These are phyloP conservation scores for Sarcophaga subvicina DNA, from an alignment of 2,888 invertebrate genomes.

Conservation along the genomic window DNA sequence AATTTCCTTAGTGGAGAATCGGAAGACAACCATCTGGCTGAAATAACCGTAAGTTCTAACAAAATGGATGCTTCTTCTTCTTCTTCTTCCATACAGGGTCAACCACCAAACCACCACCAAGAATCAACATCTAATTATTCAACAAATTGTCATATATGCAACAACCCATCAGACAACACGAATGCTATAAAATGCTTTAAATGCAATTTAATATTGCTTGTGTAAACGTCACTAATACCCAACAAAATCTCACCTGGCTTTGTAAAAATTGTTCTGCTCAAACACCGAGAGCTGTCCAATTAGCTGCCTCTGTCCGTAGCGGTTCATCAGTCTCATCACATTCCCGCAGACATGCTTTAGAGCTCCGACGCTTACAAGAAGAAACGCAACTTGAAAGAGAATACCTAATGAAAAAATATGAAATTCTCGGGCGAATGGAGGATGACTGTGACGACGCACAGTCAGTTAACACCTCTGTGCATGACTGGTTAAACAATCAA, in stretches of 20 bases:
- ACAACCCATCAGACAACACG: background rate
- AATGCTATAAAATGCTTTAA: constrained; percentile 21
- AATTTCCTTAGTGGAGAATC: background rate
- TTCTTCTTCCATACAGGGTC: constrained; percentile 26
- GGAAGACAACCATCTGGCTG: constrained; percentile 4
- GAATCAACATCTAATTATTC: background rate
- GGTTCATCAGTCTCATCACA: background rate
- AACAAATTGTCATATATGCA: constrained; percentile 21
- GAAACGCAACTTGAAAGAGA: constrained; percentile 35
- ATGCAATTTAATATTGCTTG: constrained; percentile 11
- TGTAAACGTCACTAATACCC: background rate
- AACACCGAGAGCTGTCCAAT: too few species aligned
- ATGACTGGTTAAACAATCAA: constrained; percentile 35
- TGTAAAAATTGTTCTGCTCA: too few species aligned
- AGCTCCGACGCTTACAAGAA: constrained; percentile 17
- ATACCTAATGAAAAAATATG: constrained; percentile 15
- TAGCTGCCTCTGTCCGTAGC: too few species aligned
- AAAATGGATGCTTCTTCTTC: constrained; percentile 35
- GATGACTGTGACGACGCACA: background rate
- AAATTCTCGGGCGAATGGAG: constrained; percentile 20
- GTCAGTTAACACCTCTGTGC: constrained; percentile 4
- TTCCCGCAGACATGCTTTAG: too few species aligned
- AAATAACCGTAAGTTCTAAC: constrained; percentile 28
- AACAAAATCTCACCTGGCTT: too few species aligned
- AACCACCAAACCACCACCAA: constrained; percentile 20